Percentiles rank a stretch among this genome's conserved stretches.
Conservation (phyloP, 2,888 invertebrate genomes). For the Pristionchus fissidentatus region DNA sequence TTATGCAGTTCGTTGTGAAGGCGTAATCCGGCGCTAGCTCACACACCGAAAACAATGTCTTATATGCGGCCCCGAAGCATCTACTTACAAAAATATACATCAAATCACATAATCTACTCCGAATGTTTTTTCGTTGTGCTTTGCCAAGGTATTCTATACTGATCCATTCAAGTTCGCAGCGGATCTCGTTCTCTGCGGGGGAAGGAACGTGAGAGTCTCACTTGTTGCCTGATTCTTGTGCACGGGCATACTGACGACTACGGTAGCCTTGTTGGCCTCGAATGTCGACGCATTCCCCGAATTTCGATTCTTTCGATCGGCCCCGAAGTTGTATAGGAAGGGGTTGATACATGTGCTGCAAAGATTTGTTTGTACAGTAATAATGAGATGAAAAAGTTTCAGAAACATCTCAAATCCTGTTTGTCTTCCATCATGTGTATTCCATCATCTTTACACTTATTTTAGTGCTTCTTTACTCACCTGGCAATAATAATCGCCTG, state of each 20-base stretch:
- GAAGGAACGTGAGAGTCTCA: constrained; percentile 5
- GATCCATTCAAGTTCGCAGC: background rate
- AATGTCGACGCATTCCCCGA: constrained; percentile 1
- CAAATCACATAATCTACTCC: too few species aligned
- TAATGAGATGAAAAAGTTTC: background rate
- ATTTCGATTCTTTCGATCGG: constrained; percentile 38
- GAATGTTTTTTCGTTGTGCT: too few species aligned
- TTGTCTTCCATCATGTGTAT: background rate
- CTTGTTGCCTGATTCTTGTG: background rate
- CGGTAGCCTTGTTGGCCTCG: background rate
- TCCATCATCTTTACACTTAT: background rate
- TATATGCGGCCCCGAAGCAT: too few species aligned
- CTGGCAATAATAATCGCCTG: constrained; percentile 71
- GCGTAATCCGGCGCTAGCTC: too few species aligned
- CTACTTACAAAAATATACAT: too few species aligned
- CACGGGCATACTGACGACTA: constrained; percentile 2
- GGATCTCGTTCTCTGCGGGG: background rate
- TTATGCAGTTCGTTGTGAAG: too few species aligned
- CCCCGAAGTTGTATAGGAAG: constrained; percentile 64
- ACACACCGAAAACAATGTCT: too few species aligned
- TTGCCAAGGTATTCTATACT: too few species aligned
- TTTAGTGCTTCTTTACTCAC: constrained; percentile 50
- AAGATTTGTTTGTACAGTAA: background rate
- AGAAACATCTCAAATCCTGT: too few species aligned
- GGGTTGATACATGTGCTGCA: constrained; percentile 68